These are phyloP conservation scores for Hiodon tergisus DNA, from an alignment of 2,113 vertebrate species.

Conservation along the genomic window DNA sequence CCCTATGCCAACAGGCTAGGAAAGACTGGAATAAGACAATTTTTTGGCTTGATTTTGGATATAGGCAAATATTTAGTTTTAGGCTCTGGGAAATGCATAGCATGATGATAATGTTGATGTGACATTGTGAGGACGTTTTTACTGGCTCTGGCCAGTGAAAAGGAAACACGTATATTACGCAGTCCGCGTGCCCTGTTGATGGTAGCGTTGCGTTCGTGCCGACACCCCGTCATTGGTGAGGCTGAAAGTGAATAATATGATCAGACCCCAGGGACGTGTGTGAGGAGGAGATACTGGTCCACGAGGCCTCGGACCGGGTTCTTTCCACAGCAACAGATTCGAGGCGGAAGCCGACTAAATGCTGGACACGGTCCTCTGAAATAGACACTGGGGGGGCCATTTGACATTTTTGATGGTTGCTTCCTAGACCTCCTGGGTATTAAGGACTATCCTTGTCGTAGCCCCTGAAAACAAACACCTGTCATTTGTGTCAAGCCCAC, in stretches of 20 bases:
- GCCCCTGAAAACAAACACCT: not conserved
- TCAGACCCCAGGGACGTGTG: constrained; percentile 29
- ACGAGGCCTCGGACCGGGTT: no score
- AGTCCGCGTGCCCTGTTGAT: constrained; percentile 33
- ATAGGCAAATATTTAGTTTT: no score
- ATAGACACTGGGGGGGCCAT: not conserved
- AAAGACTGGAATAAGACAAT: no score
- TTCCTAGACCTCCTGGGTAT: not conserved
- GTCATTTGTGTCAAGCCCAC: not conserved
- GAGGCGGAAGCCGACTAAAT: no score
- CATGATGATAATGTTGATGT: not conserved
- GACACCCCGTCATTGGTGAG: not conserved
- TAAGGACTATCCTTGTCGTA: not conserved
- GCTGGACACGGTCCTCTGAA: not conserved
- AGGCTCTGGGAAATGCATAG: constrained; percentile 34
- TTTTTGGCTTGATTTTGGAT: no score
- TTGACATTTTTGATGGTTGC: not conserved
- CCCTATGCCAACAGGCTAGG: no score
- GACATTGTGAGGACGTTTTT: no score
- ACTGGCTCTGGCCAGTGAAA: constrained; percentile 36
- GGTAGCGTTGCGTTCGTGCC: constrained; percentile 33
- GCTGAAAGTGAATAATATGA: constrained; percentile 34
- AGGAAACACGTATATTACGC: constrained; percentile 33
- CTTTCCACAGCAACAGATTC: no score
- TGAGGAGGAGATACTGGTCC: constrained; percentile 25